These are phyloP conservation scores for Peribatodes rhomboidaria DNA, from an alignment of 2,888 invertebrate species.

Conservation along the genomic window DNA sequence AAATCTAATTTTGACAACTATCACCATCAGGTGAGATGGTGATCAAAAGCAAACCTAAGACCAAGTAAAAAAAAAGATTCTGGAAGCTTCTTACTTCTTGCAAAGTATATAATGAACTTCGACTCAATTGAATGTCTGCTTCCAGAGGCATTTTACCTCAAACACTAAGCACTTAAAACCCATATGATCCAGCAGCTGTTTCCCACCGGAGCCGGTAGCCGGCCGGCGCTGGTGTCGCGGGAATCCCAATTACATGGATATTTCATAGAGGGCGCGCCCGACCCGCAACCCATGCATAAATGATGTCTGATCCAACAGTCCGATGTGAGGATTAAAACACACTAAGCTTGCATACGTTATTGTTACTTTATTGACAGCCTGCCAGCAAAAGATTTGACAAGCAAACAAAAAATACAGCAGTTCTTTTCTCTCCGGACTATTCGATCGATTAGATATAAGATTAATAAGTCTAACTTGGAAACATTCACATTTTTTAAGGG, in stretches of 20 bases:
- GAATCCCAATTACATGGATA: slow-evolving; percentile 71
- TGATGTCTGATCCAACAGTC: slow-evolving; percentile 56
- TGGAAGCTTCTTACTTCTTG: too few relatives aligned
- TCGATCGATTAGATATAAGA: too few relatives aligned
- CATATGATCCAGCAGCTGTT: slow-evolving; percentile 14
- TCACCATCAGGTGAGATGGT: too few relatives aligned
- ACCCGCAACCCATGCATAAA: slow-evolving; percentile 60
- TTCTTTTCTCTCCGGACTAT: not conserved
- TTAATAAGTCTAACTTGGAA: too few relatives aligned
- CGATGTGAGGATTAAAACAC: slow-evolving; percentile 44
- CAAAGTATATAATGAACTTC: too few relatives aligned
- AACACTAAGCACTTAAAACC: not conserved
- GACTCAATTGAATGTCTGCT: too few relatives aligned
- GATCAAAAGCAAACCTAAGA: too few relatives aligned
- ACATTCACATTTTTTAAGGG: too few relatives aligned
- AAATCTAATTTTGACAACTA: too few relatives aligned
- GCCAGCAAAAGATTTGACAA: too few relatives aligned
- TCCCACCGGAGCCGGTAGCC: slow-evolving; percentile 23
- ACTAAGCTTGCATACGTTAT: slow-evolving; percentile 18
- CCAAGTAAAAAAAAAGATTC: too few relatives aligned
- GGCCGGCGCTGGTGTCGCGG: slow-evolving; percentile 50
- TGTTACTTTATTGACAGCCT: not conserved
- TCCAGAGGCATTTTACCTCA: too few relatives aligned
- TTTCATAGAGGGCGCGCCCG: slow-evolving; percentile 62
- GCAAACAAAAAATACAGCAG: not conserved